Base-by-base conservation (phyloP, 2,797 vertebrate genomes). In the Peromyscus aztecus region DNA sequence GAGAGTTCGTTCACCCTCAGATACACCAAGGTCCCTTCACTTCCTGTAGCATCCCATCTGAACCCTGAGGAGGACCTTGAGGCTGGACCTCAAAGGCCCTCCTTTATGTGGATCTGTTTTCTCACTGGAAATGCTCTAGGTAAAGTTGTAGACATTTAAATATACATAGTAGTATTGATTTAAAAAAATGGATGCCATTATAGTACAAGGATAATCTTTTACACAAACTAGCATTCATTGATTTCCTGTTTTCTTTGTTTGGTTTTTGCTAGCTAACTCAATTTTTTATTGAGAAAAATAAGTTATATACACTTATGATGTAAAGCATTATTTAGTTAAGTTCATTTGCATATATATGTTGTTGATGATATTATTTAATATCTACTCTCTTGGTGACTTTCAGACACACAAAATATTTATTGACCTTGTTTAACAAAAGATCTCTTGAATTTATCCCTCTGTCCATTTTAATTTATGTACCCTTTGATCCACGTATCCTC, bases 231-330 rank as follows among this genome's bases (percentile, higher is more conserved):
- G 24, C 3, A 89, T 59, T 91, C 24, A 65, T 90, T 19, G 31
- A 52, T 57, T 57, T 78, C 6, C 46, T 29, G 29, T 86, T 91
- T 73, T 2, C 55, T 40, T 93, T 63, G 8, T 7, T 75, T 75
- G 5, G 17, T 57, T 43, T 89, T 89, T 59, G 69, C 2, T 82
- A 34, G 40, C 4, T 67, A 75, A 55, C 67, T 55, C 17, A 55
- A 52, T 37, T 69, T 92, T 91, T 91, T 91, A 67, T 75, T 43
- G 31, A 71, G 1, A 93, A 75, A 61, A 90, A 93, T 78, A 85
- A 80, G 43, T 23, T 73, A 6, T 78, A 24, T 17, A 46, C 27
- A 59, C 27, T 31, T 87, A 49, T 31, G 1, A 23, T 21, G 11
- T 23, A 82, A 13, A 43, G 12, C 12, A 27, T 21, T 71, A 57